Percentiles rank a stretch among this genome's conserved stretches.
phyloP scores from a whole-genome alignment of 2,888 invertebrate species.

The Cyaniris semiargus region DNA sequence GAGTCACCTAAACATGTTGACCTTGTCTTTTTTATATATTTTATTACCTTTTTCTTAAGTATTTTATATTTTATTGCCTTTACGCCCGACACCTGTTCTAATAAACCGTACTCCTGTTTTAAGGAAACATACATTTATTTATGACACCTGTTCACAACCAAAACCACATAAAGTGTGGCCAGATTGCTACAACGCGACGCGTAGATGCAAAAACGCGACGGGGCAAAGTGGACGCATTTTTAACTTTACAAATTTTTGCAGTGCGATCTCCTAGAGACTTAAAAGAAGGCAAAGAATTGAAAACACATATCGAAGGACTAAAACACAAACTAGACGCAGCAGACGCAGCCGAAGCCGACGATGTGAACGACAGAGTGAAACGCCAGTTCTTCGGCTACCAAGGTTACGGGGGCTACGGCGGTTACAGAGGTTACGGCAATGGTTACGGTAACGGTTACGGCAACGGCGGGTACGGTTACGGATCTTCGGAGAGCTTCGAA shows the following conservation, averaged over 20 bases:
- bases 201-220: background rate
- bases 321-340: background rate
- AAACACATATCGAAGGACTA: background rate
- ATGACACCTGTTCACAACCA: background rate
- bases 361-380: background rate
- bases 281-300: background rate
- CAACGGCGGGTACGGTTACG: background rate
- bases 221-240: background rate
- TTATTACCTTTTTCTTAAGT: background rate
- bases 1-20: slow-evolving; percentile 3
- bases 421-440: background rate
- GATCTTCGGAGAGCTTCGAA: slow-evolving; percentile 12
- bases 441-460: background rate
- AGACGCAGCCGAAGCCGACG: background rate
- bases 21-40: slow-evolving; percentile 8
- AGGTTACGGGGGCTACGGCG: slow-evolving; percentile 1
- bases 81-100: background rate
- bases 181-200: background rate
- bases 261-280: background rate
- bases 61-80: background rate
- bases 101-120: background rate
- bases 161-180: background rate
- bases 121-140: background rate
- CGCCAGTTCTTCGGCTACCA: background rate
- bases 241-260: background rate